Conservation (phyloP, 2,113 vertebrate genomes). For the Rissa tridactyla region DNA sequence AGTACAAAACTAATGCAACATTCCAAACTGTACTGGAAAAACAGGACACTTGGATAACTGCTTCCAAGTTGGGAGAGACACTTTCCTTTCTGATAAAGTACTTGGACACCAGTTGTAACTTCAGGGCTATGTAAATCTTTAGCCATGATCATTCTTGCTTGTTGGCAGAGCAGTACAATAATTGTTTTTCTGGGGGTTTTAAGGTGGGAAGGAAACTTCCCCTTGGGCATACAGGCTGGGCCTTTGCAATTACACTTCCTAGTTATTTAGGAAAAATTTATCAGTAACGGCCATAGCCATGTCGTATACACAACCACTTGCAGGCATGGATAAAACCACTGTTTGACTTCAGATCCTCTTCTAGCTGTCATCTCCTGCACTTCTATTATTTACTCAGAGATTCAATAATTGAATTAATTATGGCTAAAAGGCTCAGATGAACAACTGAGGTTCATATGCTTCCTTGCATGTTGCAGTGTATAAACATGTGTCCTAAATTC, state of each 20-base stretch:
- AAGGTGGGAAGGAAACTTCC: not conserved
- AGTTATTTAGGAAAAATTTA: not conserved
- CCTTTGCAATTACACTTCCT: not conserved
- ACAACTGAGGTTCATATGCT: not conserved
- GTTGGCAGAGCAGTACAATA: not conserved
- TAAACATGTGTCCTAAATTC: not conserved
- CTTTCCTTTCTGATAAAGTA: constrained; percentile 28
- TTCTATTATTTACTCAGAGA: not conserved
- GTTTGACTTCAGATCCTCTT: not conserved
- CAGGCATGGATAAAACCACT: not conserved
- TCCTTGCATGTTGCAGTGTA: not conserved
- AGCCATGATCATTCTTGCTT: not conserved
- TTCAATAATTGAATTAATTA: not conserved
- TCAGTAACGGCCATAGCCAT: not conserved
- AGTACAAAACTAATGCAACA: constrained; percentile 6
- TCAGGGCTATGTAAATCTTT: not conserved
- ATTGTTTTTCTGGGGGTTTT: not conserved
- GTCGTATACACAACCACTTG: not conserved
- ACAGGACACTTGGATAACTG: constrained; percentile 28
- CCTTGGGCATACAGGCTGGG: not conserved
- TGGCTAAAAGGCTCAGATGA: not conserved
- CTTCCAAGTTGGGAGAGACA: not conserved
- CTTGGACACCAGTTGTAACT: not conserved
- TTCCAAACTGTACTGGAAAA: constrained; percentile 31
- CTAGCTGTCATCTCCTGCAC: not conserved